Conservation (phyloP, 2,113 vertebrate genomes). For the Microcebus tavaratra region DNA sequence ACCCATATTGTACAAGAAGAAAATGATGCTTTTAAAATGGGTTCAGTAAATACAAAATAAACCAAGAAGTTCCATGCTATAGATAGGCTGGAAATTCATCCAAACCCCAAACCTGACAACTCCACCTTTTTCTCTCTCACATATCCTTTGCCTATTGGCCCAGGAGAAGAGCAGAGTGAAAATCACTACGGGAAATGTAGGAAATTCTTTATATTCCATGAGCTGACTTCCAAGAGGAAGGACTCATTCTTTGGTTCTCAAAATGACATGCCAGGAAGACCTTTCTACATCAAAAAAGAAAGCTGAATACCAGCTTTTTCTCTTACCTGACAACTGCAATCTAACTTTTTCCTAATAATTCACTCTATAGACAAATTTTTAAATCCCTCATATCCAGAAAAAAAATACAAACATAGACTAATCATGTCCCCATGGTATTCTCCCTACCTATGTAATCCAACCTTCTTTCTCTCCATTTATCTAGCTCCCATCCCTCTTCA, state of each 20-base stretch:
- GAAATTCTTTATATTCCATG: neutral
- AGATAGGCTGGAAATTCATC: neutral
- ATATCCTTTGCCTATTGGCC: neutral
- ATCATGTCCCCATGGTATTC: neutral
- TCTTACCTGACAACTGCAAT: neutral
- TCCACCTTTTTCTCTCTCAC: neutral
- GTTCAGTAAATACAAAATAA: neutral
- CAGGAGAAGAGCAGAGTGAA: neutral
- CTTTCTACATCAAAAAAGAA: neutral
- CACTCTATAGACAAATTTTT: neutral
- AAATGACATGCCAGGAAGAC: neutral
- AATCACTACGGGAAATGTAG: neutral
- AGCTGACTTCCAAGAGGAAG: neutral
- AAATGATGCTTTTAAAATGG: neutral
- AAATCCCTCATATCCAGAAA: neutral
- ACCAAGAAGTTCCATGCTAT: neutral
- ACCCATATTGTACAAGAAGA: neutral
- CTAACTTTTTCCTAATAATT: neutral
- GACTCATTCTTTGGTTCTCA: neutral
- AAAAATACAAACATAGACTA: neutral
- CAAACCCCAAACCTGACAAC: neutral
- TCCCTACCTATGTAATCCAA: neutral
- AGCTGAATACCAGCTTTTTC: neutral
- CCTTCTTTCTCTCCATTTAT: neutral
- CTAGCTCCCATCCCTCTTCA: neutral